Base-by-base conservation (phyloP, 2,797 vertebrate genomes). In the Poeciliopsis paucimaculata region DNA sequence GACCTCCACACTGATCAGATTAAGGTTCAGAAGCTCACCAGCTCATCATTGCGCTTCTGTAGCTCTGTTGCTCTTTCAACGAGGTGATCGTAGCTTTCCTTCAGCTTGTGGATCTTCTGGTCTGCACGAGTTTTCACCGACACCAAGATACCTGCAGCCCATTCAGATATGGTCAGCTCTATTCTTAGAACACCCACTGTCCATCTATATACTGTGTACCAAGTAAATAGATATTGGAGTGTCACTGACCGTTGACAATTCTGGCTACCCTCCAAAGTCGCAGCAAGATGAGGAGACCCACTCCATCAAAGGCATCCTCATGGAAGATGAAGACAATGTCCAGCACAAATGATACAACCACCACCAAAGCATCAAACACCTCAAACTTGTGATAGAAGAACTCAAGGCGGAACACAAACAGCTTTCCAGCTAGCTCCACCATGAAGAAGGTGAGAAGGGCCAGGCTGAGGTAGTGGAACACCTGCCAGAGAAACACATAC, bases 311-410 rank as follows among this genome's bases (percentile, higher is more conserved):
- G 64, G 93, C 94, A 0, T 97, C 97, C 87, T 98, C 95, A 0
- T 81, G 90, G 88, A 97, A 96, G 82, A 98, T 78, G 84, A 97
- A 96, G 55, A 96, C 88, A 0, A 99, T 6, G 55, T 99, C 98
- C 0, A 99, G 90, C 77, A 97, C 76, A 47, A 99, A 99, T 0
- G 98, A 99, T 46, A 99, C 78, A 0, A 97, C 11, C 41, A 99
- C 97, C 4, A 99, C 95, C 0, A 96, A 0, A 3, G 95, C 95
- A 0, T 99, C 98, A 95, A 99, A 95, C 89, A 99, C 96, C 81
- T 99, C 98, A 0, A 99, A 99, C 92, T 97, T 98, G 93, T 99
- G 98, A 18, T 96, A 90, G 83, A 99, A 98, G 92, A 99, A 99
- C 90, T 99, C 98, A 43, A 95, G 26, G 45, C 92, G 95, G 86